Conservation (phyloP, 2,797 vertebrate species). For the Anniella stebbinsi region DNA sequence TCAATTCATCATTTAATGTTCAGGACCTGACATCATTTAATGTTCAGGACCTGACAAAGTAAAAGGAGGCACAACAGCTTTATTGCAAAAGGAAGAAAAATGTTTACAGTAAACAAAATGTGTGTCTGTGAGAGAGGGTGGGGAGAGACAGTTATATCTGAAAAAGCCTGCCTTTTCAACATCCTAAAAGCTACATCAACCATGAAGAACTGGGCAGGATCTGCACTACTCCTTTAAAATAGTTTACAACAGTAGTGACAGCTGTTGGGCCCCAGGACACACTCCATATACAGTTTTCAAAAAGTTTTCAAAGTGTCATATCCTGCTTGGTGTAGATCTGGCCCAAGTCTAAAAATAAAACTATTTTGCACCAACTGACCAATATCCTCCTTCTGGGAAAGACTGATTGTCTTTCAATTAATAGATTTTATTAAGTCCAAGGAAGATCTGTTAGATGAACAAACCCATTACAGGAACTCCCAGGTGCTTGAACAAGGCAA, state of each 20-base stretch:
- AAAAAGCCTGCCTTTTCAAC: not conserved
- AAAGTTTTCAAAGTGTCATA: no score
- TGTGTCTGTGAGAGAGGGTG: no score
- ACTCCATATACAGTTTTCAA: no score
- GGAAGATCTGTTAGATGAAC: not conserved
- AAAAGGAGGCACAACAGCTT: not conserved
- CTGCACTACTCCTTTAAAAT: no score
- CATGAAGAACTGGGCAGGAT: no score
- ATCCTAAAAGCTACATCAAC: not conserved
- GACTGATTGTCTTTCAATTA: not conserved
- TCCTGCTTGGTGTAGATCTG: no score
- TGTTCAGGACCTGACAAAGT: not conserved
- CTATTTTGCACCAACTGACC: not conserved
- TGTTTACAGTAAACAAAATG: not conserved
- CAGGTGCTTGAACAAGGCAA: not conserved
- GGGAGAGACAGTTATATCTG: not conserved
- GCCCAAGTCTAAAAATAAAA: not conserved
- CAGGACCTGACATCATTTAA: no score
- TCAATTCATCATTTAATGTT: not conserved
- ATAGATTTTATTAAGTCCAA: not conserved
- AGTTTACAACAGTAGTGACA: no score
- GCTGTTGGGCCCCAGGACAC: no score
- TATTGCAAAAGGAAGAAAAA: not conserved
- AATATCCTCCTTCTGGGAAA: not conserved
- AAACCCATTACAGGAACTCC: not conserved